These are phyloP conservation scores for Latrodectus elegans DNA, from an alignment of 2,888 invertebrate genomes.

Conservation along the genomic window DNA sequence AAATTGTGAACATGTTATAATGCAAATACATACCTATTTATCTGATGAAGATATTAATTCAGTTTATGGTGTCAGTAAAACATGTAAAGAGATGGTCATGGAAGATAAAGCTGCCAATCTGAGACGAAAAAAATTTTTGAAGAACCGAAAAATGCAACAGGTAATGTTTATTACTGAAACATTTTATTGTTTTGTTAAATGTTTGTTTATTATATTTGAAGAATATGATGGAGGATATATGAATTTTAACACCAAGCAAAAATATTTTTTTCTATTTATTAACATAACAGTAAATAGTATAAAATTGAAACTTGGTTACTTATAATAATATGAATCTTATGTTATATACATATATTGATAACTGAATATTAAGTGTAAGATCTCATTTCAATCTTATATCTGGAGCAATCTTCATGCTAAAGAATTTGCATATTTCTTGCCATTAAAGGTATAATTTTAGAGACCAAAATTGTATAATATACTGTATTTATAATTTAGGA, in stretches of 20 bases:
- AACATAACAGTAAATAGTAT: background rate
- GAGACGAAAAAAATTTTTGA: slow-evolving; percentile 14
- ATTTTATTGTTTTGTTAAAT: no score
- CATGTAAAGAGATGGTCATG: slow-evolving; percentile 18
- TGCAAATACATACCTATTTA: slow-evolving; percentile 6
- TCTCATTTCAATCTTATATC: no score
- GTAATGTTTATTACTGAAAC: background rate
- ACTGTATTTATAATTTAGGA: no score
- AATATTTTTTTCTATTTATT: background rate
- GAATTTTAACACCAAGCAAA: background rate
- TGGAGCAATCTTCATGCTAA: no score
- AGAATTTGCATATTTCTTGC: no score
- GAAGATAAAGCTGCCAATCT: slow-evolving; percentile 16
- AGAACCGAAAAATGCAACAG: slow-evolving; percentile 5
- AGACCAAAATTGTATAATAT: no score
- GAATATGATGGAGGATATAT: background rate
- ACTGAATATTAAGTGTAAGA: no score
- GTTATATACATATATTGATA: background rate
- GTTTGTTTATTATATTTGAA: background rate
- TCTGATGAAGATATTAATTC: slow-evolving; percentile 22
- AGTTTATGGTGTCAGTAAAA: slow-evolving; percentile 22
- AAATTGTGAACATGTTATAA: slow-evolving; percentile 1
- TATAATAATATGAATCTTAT: background rate
- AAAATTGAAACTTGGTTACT: background rate
- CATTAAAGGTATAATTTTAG: no score